Evolutionary conservation across 2,113 vertebrate species (phyloP).

Genomic region (Melanerpes aurifrons): DNA sequence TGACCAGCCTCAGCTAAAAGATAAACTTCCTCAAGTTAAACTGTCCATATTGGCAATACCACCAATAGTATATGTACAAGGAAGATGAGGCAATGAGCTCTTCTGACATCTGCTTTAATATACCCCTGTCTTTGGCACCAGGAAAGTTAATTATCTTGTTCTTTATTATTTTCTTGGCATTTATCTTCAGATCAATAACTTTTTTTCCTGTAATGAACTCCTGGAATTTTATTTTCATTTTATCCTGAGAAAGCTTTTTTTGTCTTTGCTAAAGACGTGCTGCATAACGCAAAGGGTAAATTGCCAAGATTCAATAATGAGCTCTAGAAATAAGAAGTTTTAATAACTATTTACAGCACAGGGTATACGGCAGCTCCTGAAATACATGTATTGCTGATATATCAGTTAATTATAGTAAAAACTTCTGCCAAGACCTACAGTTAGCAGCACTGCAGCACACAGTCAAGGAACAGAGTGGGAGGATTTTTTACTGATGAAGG

Average conservation of each 20-base stretch:
- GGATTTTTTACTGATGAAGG: background rate
- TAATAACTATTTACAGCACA: background rate
- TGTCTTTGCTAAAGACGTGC: background rate
- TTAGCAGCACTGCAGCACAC: background rate
- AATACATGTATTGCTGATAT: background rate
- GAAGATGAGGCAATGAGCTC: background rate
- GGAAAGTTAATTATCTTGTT: background rate
- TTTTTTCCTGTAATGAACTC: background rate
- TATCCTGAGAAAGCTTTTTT: background rate
- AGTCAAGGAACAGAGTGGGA: background rate
- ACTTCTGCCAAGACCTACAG: conserved; percentile 3
- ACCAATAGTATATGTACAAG: background rate
- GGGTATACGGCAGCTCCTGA: background rate
- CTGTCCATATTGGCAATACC: background rate
- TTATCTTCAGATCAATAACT: background rate
- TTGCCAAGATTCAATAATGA: background rate
- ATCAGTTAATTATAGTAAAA: background rate
- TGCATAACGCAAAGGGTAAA: background rate
- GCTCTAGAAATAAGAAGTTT: conserved; percentile 16
- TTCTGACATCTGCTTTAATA: background rate
- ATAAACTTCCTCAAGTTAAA: background rate
- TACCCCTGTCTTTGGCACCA: background rate
- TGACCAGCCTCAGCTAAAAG: background rate
- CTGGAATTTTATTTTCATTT: background rate
- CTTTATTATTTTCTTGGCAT: background rate